phyloP scores from a whole-genome alignment of 1,140 invertebrate genomes.

The Platyura marginata region DNA sequence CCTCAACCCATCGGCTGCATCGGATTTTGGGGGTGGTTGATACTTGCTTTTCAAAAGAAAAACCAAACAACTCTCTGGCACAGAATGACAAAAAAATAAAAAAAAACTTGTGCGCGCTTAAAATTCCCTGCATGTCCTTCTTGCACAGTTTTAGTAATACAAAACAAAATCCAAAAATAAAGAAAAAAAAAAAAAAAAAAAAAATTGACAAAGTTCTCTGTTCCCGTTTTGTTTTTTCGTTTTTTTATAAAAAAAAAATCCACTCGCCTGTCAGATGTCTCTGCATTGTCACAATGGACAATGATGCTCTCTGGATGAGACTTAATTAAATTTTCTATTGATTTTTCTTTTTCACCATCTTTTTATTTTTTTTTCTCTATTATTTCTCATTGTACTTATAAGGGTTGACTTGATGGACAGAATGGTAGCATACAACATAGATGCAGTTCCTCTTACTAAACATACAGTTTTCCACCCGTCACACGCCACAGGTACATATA shows the following conservation, averaged over 20 bases:
- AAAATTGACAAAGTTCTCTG: background rate
- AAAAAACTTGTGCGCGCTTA: no score
- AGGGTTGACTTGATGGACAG: background rate
- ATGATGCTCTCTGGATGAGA: conserved; percentile 3
- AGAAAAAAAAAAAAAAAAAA: background rate
- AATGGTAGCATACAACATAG: background rate
- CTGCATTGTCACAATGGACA: conserved; percentile 2
- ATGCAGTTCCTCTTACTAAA: no score
- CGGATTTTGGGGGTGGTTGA: no score
- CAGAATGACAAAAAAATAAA: no score
- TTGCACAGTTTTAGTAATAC: no score
- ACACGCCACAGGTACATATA: no score
- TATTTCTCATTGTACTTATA: background rate
- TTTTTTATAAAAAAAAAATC: background rate
- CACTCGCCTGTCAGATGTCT: conserved; percentile 1
- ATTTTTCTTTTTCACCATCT: background rate
- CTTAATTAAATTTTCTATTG: conserved; percentile 4
- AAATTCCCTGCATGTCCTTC: no score
- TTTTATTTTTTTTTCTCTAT: background rate
- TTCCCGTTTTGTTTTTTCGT: background rate
- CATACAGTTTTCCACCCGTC: no score
- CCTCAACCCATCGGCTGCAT: no score
- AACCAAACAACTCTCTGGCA: no score
- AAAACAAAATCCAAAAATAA: no score
- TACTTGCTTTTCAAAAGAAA: no score